These are phyloP conservation scores for Drosophila paulistorum DNA, from an alignment of 1,140 invertebrate species.

Conservation along the genomic window DNA sequence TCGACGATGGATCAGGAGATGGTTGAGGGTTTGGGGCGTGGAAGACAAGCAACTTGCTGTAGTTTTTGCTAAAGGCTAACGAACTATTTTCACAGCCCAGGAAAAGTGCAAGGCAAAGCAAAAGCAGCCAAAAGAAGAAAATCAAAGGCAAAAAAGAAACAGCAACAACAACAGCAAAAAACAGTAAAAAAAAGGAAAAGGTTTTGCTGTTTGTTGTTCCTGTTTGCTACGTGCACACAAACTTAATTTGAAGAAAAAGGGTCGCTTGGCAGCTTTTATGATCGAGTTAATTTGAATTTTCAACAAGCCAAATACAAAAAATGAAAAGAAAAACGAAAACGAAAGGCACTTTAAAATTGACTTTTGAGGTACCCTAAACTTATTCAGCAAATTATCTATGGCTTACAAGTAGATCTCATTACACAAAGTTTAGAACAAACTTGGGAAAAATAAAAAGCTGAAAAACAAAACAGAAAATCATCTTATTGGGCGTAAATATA, in stretches of 20 bases:
- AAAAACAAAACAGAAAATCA: too few species aligned
- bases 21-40: background rate
- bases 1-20: background rate
- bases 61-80: slow-evolving; percentile 77
- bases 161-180: slow-evolving; percentile 12
- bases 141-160: slow-evolving; percentile 53
- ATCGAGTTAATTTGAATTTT: slow-evolving; percentile 78
- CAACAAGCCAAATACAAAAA: slow-evolving; percentile 46
- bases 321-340: slow-evolving; percentile 4
- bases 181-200: slow-evolving; percentile 56
- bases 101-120: slow-evolving; percentile 74
- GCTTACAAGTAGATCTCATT: too few species aligned
- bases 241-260: slow-evolving; percentile 75
- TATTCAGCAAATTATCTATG: too few species aligned
- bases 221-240: slow-evolving; percentile 80
- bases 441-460: too few species aligned
- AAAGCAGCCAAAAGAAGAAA: slow-evolving; percentile 52
- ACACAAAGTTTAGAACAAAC: too few species aligned
- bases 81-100: slow-evolving; percentile 76
- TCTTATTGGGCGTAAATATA: too few species aligned
- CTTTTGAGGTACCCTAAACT: background rate
- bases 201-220: slow-evolving; percentile 43
- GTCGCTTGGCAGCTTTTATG: slow-evolving; percentile 71
- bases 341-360: background rate
- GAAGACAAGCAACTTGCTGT: slow-evolving; percentile 56